Percentiles rank a stretch among this genome's conserved stretches.
Evolutionary conservation across 2,797 vertebrate species (phyloP).

Genomic region (Hipposideros larvatus): DNA sequence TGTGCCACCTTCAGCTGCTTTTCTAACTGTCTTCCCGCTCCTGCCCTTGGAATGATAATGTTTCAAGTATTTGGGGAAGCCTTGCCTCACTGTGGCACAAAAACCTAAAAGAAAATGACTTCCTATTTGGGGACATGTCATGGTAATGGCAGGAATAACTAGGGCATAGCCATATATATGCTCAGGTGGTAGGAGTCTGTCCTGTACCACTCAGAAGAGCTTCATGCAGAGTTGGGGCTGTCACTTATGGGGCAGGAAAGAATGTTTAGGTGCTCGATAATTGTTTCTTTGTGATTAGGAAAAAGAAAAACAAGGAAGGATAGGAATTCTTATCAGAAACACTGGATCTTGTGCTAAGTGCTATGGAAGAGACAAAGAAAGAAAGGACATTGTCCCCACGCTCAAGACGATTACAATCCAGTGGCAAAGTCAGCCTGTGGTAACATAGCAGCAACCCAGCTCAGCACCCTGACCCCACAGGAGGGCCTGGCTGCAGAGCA

Average conservation of each 20-base stretch:
- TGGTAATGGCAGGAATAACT: background rate
- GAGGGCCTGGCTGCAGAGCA: background rate
- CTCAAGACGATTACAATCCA: background rate
- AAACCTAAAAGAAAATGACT: background rate
- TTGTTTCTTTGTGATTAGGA: background rate
- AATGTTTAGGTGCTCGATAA: background rate
- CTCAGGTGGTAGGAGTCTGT: background rate
- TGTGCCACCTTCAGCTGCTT: background rate
- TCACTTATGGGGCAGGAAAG: background rate
- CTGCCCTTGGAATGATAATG: background rate
- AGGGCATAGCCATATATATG: background rate
- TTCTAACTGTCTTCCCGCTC: background rate
- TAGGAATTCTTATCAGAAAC: background rate
- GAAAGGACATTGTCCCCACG: background rate
- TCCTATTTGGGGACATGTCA: background rate
- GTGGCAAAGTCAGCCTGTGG: background rate
- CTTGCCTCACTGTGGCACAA: background rate
- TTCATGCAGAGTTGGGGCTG: background rate
- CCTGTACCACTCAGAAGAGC: background rate
- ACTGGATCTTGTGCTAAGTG: background rate
- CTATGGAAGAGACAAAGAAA: background rate
- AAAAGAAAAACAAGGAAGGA: background rate
- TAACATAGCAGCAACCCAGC: background rate
- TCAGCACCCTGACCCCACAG: accelerated
- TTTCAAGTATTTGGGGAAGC: background rate